Percentiles rank a stretch among this genome's conserved stretches.
Conservation (phyloP, 2,888 invertebrate species). For the Keiferia lycopersicella region DNA sequence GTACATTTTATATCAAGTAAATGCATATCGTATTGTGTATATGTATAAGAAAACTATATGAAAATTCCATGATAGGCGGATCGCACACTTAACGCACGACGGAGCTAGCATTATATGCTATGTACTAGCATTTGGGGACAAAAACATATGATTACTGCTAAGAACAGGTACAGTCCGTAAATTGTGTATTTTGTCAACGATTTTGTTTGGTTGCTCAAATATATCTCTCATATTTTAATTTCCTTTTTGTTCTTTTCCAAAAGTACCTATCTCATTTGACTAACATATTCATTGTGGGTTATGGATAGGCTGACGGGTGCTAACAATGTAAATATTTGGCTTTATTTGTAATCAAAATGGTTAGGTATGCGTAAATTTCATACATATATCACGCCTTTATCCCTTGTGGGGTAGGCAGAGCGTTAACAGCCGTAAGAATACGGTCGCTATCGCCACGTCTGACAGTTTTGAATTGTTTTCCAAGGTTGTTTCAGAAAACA, state of each 20-base stretch:
- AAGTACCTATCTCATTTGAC: background rate
- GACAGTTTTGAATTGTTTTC: too few species aligned
- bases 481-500: too few species aligned
- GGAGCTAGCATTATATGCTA: too few species aligned
- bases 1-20: too few species aligned
- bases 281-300: slow-evolving; percentile 4
- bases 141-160: slow-evolving; percentile 45
- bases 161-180: slow-evolving; percentile 38
- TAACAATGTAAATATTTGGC: background rate
- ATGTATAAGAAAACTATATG: too few species aligned
- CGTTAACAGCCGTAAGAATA: too few species aligned
- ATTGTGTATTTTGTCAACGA: slow-evolving; percentile 41
- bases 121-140: slow-evolving; percentile 46
- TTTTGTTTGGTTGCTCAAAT: slow-evolving; percentile 46
- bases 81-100: too few species aligned
- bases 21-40: too few species aligned
- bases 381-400: too few species aligned
- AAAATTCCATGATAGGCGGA: too few species aligned
- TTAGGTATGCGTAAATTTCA: slow-evolving; percentile 19
- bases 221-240: slow-evolving; percentile 51
- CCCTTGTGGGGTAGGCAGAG: too few species aligned
- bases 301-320: slow-evolving; percentile 1
- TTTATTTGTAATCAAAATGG: slow-evolving; percentile 24
- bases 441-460: too few species aligned
- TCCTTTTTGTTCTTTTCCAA: slow-evolving; percentile 14